A percentile compares a stretch with the other conserved stretches of the same genome.
These are phyloP conservation scores for Delphinus delphis DNA, from an alignment of 2,113 vertebrate genomes.

Conservation along the genomic window DNA sequence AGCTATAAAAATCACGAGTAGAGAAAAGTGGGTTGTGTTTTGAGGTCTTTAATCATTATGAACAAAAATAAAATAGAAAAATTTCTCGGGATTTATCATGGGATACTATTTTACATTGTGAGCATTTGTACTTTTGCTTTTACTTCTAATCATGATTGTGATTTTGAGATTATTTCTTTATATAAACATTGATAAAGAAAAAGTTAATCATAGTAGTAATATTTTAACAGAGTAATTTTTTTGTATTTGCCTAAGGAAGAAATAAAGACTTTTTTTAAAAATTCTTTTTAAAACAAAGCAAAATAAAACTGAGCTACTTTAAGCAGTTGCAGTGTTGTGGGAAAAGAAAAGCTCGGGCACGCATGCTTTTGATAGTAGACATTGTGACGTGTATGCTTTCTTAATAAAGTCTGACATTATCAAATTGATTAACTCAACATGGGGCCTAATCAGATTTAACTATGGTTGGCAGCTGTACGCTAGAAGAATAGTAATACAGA, in stretches of 20 bases:
- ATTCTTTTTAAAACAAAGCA: not conserved
- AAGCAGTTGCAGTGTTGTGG: conserved; percentile 68
- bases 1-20: not conserved
- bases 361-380: conserved; percentile 75
- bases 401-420: conserved; percentile 86
- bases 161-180: not conserved
- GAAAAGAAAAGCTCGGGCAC: conserved; percentile 80
- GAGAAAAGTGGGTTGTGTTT: not conserved
- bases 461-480: conserved; percentile 80
- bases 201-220: conserved; percentile 40
- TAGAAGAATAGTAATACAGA: conserved; percentile 80
- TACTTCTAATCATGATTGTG: not conserved
- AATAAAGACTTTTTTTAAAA: not conserved
- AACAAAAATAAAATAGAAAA: not conserved
- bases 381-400: conserved; percentile 79
- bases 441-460: conserved; percentile 85
- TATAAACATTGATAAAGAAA: conserved; percentile 5
- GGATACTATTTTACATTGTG: not conserved
- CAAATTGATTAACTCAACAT: conserved; percentile 84
- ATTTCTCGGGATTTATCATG: not conserved
- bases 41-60: not conserved
- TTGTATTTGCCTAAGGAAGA: conserved; percentile 62
- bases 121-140: conserved; percentile 15
- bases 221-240: conserved; percentile 66
- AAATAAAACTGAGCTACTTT: conserved; percentile 68